Base-by-base conservation (phyloP, 2,797 vertebrate genomes). In the Microctenopoma lineatum region DNA sequence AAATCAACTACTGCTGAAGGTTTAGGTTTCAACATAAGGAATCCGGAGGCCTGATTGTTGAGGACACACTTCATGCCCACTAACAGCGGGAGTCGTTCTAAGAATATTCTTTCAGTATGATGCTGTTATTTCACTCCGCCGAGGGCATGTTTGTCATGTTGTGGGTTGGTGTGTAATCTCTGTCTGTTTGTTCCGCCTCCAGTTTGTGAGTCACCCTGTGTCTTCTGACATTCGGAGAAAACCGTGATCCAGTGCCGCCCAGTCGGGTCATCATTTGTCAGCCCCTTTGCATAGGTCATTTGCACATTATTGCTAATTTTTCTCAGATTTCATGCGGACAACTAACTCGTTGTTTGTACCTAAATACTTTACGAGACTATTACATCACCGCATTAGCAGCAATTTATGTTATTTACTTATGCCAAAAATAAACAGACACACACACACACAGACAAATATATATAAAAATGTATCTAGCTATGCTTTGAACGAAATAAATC, bases 11-110 rank as follows among this genome's bases (percentile, higher is more conserved):
- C 73, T 46, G 39, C 36, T 39, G 26, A 3, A 46, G 82, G 61
- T 66, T 90, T 42, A 48, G 63, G 68, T 90, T 89, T 86, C 86
- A 60, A 54, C 71, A 36, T 21, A n/a, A 59, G 76, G 54, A 84
- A 75, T 74, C 60, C 11, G 6, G 61, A 73, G 56, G 52, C 66
- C 59, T 26, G 9, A 59, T 25, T 41, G 29, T 60, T 47, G 36
- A 50, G 57, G 36, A 77, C 80, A 80, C 83, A 58, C 74, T 83
- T 84, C 80, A 72, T 2, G 21, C 27, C 48, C 63, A 4, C 70
- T 69, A 87, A 89, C 85, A 82, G 80, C 70, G 25, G 67, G 60
- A 47, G 46, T 36, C 26, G 8, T 73, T 87, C 82, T 73, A 75
- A 84, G 79, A 87, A 87, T 79, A 82, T 8, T 62, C 70, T 74